Evolutionary conservation across 2,797 vertebrate genomes (phyloP).

Genomic region (Cuculus canorus): DNA sequence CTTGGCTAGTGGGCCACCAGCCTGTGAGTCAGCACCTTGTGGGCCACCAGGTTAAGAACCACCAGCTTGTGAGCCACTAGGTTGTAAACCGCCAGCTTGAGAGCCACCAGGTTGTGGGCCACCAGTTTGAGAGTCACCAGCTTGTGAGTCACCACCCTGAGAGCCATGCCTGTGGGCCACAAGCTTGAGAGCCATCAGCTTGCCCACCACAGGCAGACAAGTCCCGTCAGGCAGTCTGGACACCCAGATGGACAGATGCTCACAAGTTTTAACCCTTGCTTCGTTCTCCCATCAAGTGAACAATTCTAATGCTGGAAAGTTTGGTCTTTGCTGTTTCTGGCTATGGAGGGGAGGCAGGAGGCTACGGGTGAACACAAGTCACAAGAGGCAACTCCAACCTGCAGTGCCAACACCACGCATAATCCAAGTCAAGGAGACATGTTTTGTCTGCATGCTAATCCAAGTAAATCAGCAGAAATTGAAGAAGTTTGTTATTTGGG

Average conservation of each 20-base stretch:
- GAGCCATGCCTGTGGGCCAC: too few relatives aligned
- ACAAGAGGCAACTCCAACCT: background rate
- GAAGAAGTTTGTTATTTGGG: accelerated
- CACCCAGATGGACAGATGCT: background rate
- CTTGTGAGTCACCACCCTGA: too few relatives aligned
- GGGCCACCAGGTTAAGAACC: too few relatives aligned
- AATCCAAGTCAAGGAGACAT: accelerated
- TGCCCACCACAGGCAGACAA: too few relatives aligned
- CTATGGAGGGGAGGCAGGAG: background rate
- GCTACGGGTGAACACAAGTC: background rate
- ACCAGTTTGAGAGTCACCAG: too few relatives aligned
- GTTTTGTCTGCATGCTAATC: background rate
- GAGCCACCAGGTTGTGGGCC: too few relatives aligned
- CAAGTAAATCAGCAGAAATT: background rate
- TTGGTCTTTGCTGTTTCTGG: background rate
- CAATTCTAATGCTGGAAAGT: background rate
- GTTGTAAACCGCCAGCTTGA: too few relatives aligned
- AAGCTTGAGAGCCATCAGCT: too few relatives aligned
- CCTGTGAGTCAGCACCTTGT: too few relatives aligned
- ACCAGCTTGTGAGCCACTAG: too few relatives aligned
- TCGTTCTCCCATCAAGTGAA: background rate
- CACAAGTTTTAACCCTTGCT: background rate
- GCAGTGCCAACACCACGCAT: background rate
- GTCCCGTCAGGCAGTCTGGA: too few relatives aligned
- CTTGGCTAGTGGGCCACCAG: background rate